Conservation (phyloP, 2,113 vertebrate genomes). For the Onychostoma macrolepis region DNA sequence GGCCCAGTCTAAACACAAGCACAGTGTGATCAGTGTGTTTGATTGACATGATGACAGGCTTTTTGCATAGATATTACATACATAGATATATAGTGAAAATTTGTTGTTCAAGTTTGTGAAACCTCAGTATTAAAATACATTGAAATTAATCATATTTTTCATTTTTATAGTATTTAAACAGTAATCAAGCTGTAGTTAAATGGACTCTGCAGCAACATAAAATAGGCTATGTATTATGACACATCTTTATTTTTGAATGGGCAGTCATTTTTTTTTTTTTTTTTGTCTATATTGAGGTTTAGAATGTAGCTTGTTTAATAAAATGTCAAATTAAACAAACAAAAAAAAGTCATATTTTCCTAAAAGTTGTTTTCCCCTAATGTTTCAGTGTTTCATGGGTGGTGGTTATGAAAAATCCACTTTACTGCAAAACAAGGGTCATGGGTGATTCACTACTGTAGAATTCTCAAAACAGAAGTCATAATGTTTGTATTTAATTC, state of each 20-base stretch:
- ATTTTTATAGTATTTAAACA: not conserved
- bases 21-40: not conserved
- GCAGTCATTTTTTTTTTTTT: too few relatives aligned
- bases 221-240: not conserved
- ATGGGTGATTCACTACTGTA: not conserved
- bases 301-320: not conserved
- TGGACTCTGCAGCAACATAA: not conserved
- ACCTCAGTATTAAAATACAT: not conserved
- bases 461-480: slow-evolving; percentile 10
- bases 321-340: not conserved
- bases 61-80: not conserved
- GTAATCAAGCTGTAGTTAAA: not conserved
- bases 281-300: not conserved
- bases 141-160: not conserved
- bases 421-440: not conserved
- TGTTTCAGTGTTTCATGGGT: not conserved
- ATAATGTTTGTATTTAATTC: not conserved
- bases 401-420: not conserved
- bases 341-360: not conserved
- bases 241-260: not conserved
- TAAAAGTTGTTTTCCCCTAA: not conserved
- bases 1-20: not conserved
- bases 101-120: not conserved
- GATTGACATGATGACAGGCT: not conserved
- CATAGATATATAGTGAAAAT: not conserved